A percentile compares a stretch with the other conserved stretches of the same genome.
phyloP scores from a whole-genome alignment of 2,888 invertebrate species.

The Amaurobius ferox region DNA sequence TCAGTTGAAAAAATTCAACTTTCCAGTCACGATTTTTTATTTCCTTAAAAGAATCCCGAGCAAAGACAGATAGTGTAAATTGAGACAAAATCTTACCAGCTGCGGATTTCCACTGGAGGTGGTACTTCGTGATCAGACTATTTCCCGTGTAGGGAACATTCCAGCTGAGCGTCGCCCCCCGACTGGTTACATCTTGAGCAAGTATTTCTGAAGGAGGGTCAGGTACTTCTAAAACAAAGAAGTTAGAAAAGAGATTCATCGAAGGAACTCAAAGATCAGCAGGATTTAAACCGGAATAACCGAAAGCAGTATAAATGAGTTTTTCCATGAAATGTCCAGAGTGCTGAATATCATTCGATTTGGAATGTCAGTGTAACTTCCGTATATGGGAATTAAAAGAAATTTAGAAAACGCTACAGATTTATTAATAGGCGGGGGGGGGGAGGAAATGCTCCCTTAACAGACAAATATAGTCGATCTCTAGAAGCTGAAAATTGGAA shows the following conservation, averaged over 20 bases:
- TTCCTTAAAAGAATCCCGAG: not conserved
- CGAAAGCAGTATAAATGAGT: not conserved
- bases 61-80: not conserved
- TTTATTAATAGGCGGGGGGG: no score
- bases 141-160: slow-evolving; percentile 77
- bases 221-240: slow-evolving; percentile 75
- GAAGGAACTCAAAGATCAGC: not conserved
- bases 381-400: no score
- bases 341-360: no score
- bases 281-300: not conserved
- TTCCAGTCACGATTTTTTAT: slow-evolving; percentile 36
- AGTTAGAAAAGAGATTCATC: slow-evolving; percentile 1
- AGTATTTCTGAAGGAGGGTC: slow-evolving; percentile 76
- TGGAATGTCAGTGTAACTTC: no score
- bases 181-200: slow-evolving; percentile 75
- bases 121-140: slow-evolving; percentile 76
- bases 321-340: not conserved
- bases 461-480: no score
- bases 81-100: slow-evolving; percentile 64
- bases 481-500: no score
- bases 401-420: no score
- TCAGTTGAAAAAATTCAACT: slow-evolving; percentile 12
- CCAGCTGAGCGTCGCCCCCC: slow-evolving; percentile 76
- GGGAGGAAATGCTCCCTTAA: no score
- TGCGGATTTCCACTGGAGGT: slow-evolving; percentile 76